A percentile compares a stretch with the other conserved stretches of the same genome.
phyloP scores from a whole-genome alignment of 2,888 invertebrate genomes.

The Sarcophaga variegata region DNA sequence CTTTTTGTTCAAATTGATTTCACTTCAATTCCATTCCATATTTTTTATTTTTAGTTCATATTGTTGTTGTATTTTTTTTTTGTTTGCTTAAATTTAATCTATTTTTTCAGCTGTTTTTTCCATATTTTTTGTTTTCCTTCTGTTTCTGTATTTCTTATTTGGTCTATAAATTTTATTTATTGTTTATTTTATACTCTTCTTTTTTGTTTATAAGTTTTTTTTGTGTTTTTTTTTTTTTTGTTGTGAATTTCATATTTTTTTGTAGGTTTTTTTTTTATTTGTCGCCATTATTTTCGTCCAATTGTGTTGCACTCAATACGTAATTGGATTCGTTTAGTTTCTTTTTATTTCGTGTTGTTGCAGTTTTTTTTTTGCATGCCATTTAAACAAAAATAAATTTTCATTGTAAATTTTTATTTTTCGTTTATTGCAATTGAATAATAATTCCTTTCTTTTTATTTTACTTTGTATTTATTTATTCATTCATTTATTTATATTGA shows the following conservation, averaged over 20 bases:
- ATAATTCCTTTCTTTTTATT: conserved; percentile 52
- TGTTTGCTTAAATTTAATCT: conserved; percentile 40
- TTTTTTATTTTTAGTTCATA: not conserved
- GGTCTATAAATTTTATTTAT: conserved; percentile 12
- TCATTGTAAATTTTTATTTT: conserved; percentile 29
- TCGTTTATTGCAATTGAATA: conserved; percentile 62
- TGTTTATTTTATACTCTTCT: conserved; percentile 43
- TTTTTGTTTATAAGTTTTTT: conserved; percentile 41
- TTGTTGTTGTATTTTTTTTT: not conserved
- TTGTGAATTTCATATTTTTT: conserved; percentile 18
- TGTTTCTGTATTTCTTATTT: conserved; percentile 49
- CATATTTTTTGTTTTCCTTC: conserved; percentile 3
- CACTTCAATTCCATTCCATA: conserved; percentile 5
- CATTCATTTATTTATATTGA: too few relatives aligned
- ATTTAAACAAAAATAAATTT: conserved; percentile 53
- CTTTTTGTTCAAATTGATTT: conserved; percentile 10
- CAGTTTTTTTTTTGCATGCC: conserved; percentile 39
- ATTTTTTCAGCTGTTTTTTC: conserved; percentile 54
- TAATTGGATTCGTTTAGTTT: conserved; percentile 67
- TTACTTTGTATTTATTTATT: conserved; percentile 16
- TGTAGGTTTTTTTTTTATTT: conserved; percentile 24
- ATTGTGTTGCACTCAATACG: conserved; percentile 64
- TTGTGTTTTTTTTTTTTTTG: conserved; percentile 37
- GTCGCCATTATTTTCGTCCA: conserved; percentile 51
- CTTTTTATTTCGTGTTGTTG: conserved; percentile 27